Base-by-base conservation (phyloP, 1,140 invertebrate genomes). In the Sycobia sp. region DNA sequence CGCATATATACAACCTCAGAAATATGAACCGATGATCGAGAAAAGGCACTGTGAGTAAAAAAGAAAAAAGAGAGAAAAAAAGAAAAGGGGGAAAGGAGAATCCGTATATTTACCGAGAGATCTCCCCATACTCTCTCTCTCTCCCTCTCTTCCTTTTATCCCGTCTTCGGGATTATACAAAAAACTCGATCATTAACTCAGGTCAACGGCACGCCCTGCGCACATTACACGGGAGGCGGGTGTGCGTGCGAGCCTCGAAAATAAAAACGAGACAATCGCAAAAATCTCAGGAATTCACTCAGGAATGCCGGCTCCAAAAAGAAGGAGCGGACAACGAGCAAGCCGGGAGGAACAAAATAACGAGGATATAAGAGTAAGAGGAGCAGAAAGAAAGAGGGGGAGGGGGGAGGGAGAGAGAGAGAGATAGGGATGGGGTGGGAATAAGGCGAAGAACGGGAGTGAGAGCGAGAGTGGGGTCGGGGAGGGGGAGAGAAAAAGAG, bases 211-310 rank as follows among this genome's bases (percentile, higher is more conserved):
- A 57, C 39, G 25, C n/a, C n/a, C 54, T 8, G 2, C 18, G 43
- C 54, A n/a, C n/a, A n/a, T n/a, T n/a, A n/a, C n/a, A n/a, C n/a
- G n/a, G n/a, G n/a, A n/a, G n/a, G n/a, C n/a, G n/a, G n/a, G n/a
- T n/a, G n/a, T n/a, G n/a, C n/a, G n/a, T n/a, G n/a, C n/a, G n/a
- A n/a, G n/a, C n/a, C n/a, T n/a, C n/a, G n/a, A 32, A 62, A 62
- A 62, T 55, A 62, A 62, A 62, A 62, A 55, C 23, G 60, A 55
- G 60, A 62, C 60, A 62, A 62, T 62, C 60, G 29, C 41, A 62
- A 55, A 55, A 49, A 62, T 62, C 43, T 23, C 29, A 18, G 25
- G 60, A 62, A 62, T 62, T 22, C 47, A 41, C 44, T 44, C 27
- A 53, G 60, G 47, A 60, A 60, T 60, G 57, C 57, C 51, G 25